Evolutionary conservation across 2,113 vertebrate genomes (phyloP).

Genomic region (Oreotrochilus melanogaster): DNA sequence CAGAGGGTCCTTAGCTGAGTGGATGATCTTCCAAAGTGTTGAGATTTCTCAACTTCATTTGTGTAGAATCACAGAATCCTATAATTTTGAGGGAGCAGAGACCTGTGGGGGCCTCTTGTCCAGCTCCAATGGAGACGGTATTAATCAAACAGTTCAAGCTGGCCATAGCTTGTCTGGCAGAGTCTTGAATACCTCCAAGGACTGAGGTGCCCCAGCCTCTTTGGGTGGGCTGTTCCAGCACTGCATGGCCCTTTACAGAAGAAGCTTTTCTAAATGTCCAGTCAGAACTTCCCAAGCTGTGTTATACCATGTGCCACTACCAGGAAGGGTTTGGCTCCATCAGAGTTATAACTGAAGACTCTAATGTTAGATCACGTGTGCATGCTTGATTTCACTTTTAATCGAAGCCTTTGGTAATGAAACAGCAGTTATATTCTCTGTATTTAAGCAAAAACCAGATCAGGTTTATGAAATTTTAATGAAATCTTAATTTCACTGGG

Average conservation of each 20-base stretch:
- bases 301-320: not conserved
- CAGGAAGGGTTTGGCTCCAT: not conserved
- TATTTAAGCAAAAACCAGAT: not conserved
- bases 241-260: not conserved
- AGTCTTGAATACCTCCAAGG: not conserved
- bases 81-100: not conserved
- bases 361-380: not conserved
- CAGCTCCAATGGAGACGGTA: not conserved
- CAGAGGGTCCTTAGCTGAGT: not conserved
- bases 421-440: not conserved
- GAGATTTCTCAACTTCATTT: not conserved
- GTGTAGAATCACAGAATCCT: not conserved
- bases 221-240: not conserved
- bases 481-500: not conserved
- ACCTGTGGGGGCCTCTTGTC: fast-evolving
- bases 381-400: not conserved
- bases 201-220: not conserved
- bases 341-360: not conserved
- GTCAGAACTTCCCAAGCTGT: not conserved
- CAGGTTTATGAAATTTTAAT: not conserved
- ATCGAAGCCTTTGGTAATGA: not conserved
- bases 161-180: not conserved
- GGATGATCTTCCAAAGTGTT: not conserved
- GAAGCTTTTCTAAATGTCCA: not conserved
- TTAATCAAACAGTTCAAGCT: not conserved